These are phyloP conservation scores for Catamblyrhynchus diadema DNA, from an alignment of 2,797 vertebrate species.

Conservation along the genomic window DNA sequence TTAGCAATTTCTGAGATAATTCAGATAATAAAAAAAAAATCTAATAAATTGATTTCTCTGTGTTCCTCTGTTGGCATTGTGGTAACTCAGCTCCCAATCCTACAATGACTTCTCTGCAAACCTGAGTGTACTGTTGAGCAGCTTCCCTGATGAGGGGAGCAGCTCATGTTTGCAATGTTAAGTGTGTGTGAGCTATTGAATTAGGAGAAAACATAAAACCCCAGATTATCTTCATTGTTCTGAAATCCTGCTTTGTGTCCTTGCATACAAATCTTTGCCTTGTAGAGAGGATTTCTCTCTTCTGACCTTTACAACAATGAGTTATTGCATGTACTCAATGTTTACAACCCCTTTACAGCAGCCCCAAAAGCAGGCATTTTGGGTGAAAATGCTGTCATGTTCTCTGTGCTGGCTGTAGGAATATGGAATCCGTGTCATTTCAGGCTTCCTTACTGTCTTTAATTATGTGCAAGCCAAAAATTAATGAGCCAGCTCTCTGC, in stretches of 20 bases:
- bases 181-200: not conserved
- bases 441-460: not conserved
- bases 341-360: not conserved
- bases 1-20: not conserved
- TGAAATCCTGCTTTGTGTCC: not conserved
- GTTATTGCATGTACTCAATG: not conserved
- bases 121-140: not conserved
- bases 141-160: not conserved
- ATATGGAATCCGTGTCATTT: not conserved
- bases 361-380: not conserved
- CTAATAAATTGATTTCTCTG: not conserved
- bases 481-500: constrained; percentile 16
- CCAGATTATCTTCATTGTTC: not conserved
- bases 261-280: not conserved
- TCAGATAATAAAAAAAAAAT: not conserved
- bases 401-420: not conserved
- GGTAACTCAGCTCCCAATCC: not conserved
- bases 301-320: not conserved
- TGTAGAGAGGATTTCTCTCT: not conserved
- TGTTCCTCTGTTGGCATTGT: not conserved
- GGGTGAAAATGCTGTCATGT: not conserved
- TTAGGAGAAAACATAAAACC: not conserved
- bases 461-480: constrained; percentile 8
- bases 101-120: not conserved
- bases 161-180: not conserved